A percentile compares a stretch with the other conserved stretches of the same genome.
Evolutionary conservation across 2,888 invertebrate species (phyloP).

Genomic region (Melanostoma scalare): DNA sequence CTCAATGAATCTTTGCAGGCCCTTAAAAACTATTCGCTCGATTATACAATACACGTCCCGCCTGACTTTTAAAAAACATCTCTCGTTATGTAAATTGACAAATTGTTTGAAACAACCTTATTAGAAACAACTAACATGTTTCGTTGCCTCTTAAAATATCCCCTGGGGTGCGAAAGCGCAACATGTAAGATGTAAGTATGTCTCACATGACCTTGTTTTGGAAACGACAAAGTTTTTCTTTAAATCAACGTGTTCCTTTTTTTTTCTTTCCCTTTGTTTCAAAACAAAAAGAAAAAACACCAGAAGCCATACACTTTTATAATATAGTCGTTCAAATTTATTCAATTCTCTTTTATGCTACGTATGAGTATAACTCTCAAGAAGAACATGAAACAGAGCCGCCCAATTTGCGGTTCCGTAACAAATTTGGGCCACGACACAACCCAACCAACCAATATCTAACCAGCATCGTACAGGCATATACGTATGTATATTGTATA

Average conservation of each 20-base stretch:
- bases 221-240: constrained; percentile 14
- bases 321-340: constrained; percentile 46
- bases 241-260: constrained; percentile 28
- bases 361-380: constrained; percentile 3
- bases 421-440: constrained; percentile 51
- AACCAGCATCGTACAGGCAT: constrained; percentile 19
- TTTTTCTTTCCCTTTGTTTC: constrained; percentile 30
- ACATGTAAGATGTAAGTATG: constrained; percentile 18
- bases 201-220: constrained; percentile 26
- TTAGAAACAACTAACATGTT: constrained; percentile 46
- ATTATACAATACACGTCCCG: neutral
- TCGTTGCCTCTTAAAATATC: constrained; percentile 33
- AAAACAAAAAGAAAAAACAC: constrained; percentile 23
- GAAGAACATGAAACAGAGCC: constrained; percentile 61
- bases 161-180: constrained; percentile 41
- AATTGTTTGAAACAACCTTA: constrained; percentile 52
- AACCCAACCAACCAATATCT: constrained; percentile 3
- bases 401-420: constrained; percentile 57
- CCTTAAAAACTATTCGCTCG: neutral
- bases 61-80: neutral
- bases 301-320: constrained; percentile 42
- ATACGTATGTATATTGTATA: constrained; percentile 16
- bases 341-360: constrained; percentile 34
- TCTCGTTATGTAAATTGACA: constrained; percentile 21
- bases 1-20: no score